Percentiles rank a stretch among this genome's conserved stretches.
phyloP scores from a whole-genome alignment of 2,888 invertebrate species.

The Amorpha juglandis region DNA sequence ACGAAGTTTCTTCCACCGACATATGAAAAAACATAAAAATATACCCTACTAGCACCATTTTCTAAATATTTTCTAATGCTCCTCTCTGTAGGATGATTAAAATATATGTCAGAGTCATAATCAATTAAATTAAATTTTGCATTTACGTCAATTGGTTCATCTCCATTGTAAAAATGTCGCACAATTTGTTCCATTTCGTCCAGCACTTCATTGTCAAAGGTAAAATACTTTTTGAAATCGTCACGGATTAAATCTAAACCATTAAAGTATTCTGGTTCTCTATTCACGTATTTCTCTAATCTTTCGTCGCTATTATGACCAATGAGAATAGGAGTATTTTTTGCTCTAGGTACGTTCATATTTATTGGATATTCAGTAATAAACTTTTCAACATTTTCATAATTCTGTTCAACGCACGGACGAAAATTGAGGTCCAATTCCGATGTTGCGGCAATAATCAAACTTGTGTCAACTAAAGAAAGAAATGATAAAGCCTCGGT shows the following conservation, averaged over 20 bases:
- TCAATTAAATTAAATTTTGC: constrained; percentile 41
- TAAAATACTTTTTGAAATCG: constrained; percentile 39
- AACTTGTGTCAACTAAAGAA: constrained; percentile 42
- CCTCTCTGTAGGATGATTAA: constrained; percentile 46
- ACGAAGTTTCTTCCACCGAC: constrained; percentile 55
- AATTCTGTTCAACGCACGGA: constrained; percentile 56
- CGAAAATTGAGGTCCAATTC: constrained; percentile 40
- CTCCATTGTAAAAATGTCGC: constrained; percentile 61
- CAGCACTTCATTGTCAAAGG: constrained; percentile 41
- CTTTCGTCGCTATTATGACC: constrained; percentile 51
- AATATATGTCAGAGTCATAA: constrained; percentile 56
- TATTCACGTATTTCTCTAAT: constrained; percentile 31
- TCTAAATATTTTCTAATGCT: constrained; percentile 50
- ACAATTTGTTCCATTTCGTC: constrained; percentile 45
- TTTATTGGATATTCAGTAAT: constrained; percentile 50
- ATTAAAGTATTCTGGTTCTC: constrained; percentile 36
- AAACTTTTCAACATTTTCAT: constrained; percentile 46
- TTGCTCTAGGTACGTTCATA: constrained; percentile 36
- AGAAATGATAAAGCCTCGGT: constrained; percentile 55
- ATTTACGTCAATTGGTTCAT: constrained; percentile 43
- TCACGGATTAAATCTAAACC: constrained; percentile 37
- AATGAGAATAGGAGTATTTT: constrained; percentile 45
- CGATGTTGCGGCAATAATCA: constrained; percentile 49
- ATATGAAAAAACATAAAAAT: constrained; percentile 59
- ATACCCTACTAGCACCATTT: constrained; percentile 47